phyloP scores from a whole-genome alignment of 2,113 vertebrate species.

The Platysteira castanea region DNA sequence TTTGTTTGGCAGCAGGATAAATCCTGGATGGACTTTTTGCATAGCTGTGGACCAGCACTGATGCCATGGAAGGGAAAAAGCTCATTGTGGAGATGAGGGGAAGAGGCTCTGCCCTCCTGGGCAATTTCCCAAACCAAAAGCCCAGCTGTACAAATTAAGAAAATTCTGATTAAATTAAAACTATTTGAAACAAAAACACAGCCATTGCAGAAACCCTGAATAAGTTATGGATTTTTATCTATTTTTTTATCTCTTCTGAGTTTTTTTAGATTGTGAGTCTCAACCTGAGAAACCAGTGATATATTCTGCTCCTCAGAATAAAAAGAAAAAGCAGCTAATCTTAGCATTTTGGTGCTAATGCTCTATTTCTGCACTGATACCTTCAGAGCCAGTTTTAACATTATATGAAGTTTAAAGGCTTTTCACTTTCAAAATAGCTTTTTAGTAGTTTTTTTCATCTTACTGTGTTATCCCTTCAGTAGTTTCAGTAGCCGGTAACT shows the following conservation, averaged over 20 bases:
- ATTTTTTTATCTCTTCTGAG: not conserved
- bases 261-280: not conserved
- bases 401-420: not conserved
- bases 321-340: not conserved
- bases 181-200: not conserved
- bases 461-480: not conserved
- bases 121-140: not conserved
- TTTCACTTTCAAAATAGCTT: not conserved
- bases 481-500: not conserved
- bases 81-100: rapidly evolving
- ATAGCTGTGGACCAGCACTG: not conserved
- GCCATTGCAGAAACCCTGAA: not conserved
- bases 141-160: not conserved
- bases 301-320: not conserved
- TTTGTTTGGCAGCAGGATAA: not conserved
- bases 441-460: not conserved
- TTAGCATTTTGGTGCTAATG: not conserved
- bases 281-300: not conserved
- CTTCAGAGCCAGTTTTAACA: not conserved
- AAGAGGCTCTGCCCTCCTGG: not conserved
- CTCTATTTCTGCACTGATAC: not conserved
- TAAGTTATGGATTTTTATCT: not conserved
- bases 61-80: not conserved
- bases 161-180: not conserved
- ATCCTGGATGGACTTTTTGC: not conserved